Evolutionary conservation across 2,888 invertebrate species (phyloP), one percentile per base, ranked within the genome.

Genomic region (Ichneumon xanthorius): DNA sequence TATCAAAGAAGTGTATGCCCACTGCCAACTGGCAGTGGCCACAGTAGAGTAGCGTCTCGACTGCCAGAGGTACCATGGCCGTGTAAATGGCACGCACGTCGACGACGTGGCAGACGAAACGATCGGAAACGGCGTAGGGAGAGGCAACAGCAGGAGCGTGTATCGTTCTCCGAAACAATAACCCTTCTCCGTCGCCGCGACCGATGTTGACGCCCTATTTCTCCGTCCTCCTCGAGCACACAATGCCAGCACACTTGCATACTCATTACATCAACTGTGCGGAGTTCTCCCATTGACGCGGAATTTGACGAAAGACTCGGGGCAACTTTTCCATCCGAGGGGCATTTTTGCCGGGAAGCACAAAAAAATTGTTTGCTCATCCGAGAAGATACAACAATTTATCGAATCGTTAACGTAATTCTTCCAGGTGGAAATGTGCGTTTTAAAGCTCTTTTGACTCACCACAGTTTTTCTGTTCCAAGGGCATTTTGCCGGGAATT

Each of bases 131-230:
- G 80, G 61, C 53, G 33, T 55, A 65, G 19, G n/a, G 53, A 61
- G 65, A 19, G 67, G 65, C 61, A 82, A 85, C 82, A 80, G 78
- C 80, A 82, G 75, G 79, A 84, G 83, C 84, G 82, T 86, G 84
- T 84, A 86, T 84, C 86, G 86, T 91, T 90, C 90, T 89, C 89
- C 89, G 89, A 90, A 90, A 92, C 90, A 91, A 92, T 92, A 92
- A 92, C 89, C 90, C 89, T 88, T 87, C 85, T 87, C 87, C 83
- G 85, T 88, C 86, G 87, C 87, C 89, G 90, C 89, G 80, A 80
- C 85, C 80, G 78, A 77, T 76, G 80, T 85, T 82, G 75, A 48
- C 75, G 50, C 78, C 68, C 45, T 78, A 45, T 77, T 67, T 72
- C 70, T 26, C 26, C 68, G 30, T 68, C 33, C 68, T 63, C 26